A percentile compares a stretch with the other conserved stretches of the same genome.
Conservation (phyloP, 2,888 invertebrate genomes). For the Mimas tiliae region DNA sequence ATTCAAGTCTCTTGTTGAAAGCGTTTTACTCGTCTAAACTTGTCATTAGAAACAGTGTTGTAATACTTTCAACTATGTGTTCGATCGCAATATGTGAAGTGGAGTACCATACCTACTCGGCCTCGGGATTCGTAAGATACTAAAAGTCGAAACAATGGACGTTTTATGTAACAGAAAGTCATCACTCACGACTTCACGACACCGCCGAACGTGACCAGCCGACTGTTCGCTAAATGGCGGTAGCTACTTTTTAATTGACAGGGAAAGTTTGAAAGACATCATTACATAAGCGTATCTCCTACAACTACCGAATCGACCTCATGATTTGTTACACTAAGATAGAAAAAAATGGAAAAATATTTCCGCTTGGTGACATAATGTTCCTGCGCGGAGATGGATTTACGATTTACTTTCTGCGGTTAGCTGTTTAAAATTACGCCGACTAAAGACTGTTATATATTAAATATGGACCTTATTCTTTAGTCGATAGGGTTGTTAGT, state of each 20-base stretch:
- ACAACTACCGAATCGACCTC: conserved; percentile 19
- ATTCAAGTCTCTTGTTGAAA: too few species aligned
- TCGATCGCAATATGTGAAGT: conserved; percentile 14
- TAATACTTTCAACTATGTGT: conserved; percentile 11
- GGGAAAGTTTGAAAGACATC: conserved; percentile 71
- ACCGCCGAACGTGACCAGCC: conserved; percentile 41
- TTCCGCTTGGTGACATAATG: conserved; percentile 60
- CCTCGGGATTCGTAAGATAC: conserved; percentile 40
- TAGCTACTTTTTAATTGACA: conserved; percentile 64
- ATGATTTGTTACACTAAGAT: conserved; percentile 26
- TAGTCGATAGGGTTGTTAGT: conserved; percentile 38
- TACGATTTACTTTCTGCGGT: conserved; percentile 67
- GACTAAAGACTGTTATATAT: conserved; percentile 30
- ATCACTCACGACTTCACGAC: conserved; percentile 45
- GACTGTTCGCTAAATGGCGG: conserved; percentile 46
- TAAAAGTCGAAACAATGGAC: conserved; percentile 49
- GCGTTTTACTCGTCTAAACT: too few species aligned
- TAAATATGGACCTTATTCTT: conserved; percentile 34
- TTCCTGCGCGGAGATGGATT: conserved; percentile 53
- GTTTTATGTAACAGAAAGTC: conserved; percentile 50
- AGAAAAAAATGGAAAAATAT: conserved; percentile 45
- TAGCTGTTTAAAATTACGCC: conserved; percentile 58
- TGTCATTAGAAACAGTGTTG: neutral
- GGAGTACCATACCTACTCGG: conserved; percentile 32
- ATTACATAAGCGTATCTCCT: conserved; percentile 50